phyloP scores from a whole-genome alignment of 23 tunicate species.

The Styela clava region DNA sequence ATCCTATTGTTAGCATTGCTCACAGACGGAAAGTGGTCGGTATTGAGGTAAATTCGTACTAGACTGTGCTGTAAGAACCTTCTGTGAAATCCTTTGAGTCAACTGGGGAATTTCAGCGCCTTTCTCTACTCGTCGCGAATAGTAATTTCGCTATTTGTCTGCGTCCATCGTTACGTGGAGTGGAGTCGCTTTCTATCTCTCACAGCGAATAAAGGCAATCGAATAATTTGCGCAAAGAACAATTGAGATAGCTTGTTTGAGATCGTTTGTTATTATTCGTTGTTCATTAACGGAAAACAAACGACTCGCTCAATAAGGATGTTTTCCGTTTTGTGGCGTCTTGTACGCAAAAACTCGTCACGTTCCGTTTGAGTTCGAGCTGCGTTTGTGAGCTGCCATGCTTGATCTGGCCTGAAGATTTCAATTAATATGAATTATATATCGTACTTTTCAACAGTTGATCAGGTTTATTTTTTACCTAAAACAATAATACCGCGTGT shows the following conservation, averaged over 20 bases:
- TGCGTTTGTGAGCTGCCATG: too few relatives aligned
- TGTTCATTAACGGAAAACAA: neutral
- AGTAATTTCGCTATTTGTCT: neutral
- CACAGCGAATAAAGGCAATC: neutral
- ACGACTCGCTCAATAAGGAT: neutral
- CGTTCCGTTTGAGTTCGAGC: neutral
- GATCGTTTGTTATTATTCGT: neutral
- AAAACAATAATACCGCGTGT: too few relatives aligned
- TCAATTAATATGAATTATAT: too few relatives aligned
- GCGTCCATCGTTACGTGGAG: neutral
- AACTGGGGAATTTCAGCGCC: neutral
- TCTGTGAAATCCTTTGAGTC: neutral
- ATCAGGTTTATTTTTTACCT: too few relatives aligned
- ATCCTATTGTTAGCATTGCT: too few relatives aligned
- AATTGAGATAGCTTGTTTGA: neutral
- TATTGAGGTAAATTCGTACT: too few relatives aligned
- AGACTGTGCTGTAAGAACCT: too few relatives aligned
- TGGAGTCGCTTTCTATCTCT: neutral
- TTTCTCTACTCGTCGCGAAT: neutral
- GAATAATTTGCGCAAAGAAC: too few relatives aligned
- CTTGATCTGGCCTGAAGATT: too few relatives aligned
- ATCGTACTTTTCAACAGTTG: too few relatives aligned
- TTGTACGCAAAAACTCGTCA: neutral
- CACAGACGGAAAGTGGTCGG: too few relatives aligned
- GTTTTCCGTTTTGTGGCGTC: neutral